Evolutionary conservation across 2,888 invertebrate species (phyloP).

Genomic region (Lacanobia wlatinum): DNA sequence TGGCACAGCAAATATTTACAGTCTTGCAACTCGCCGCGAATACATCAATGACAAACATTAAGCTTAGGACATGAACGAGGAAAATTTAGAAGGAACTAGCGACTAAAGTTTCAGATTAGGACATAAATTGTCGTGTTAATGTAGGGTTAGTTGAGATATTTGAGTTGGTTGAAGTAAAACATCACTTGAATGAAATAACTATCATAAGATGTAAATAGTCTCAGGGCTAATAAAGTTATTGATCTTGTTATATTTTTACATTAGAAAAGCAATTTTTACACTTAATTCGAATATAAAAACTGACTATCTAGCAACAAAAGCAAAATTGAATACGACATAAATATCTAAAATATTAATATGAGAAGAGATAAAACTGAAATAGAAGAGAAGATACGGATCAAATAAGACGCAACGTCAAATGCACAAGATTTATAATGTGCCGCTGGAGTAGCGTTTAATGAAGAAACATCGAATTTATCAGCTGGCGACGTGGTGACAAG

Average conservation of each 20-base stretch:
- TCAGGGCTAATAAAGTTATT: not conserved
- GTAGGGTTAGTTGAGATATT: not conserved
- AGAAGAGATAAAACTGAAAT: constrained; percentile 59
- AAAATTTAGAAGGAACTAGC: constrained; percentile 37
- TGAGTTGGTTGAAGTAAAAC: constrained; percentile 11
- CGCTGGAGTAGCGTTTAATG: constrained; percentile 65
- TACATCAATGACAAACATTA: constrained; percentile 80
- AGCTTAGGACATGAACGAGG: constrained; percentile 52
- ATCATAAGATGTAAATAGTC: not conserved
- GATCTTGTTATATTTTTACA: not conserved
- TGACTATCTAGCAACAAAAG: not conserved
- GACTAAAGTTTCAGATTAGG: constrained; percentile 30
- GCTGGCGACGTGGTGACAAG: constrained; percentile 64
- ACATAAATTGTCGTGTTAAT: constrained; percentile 31
- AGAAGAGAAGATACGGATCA: constrained; percentile 63
- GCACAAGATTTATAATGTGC: constrained; percentile 68
- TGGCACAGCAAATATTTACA: constrained; percentile 84
- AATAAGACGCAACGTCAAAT: constrained; percentile 68
- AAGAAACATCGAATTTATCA: constrained; percentile 71
- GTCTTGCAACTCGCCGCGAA: constrained; percentile 72
- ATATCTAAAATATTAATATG: constrained; percentile 58
- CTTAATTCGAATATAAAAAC: not conserved
- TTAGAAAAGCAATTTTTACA: not conserved
- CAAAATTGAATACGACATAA: constrained; percentile 48
- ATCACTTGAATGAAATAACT: not conserved